A percentile compares a stretch with the other conserved stretches of the same genome.
Evolutionary conservation across 2,113 vertebrate genomes (phyloP).

Genomic region (Albula glossodonta): DNA sequence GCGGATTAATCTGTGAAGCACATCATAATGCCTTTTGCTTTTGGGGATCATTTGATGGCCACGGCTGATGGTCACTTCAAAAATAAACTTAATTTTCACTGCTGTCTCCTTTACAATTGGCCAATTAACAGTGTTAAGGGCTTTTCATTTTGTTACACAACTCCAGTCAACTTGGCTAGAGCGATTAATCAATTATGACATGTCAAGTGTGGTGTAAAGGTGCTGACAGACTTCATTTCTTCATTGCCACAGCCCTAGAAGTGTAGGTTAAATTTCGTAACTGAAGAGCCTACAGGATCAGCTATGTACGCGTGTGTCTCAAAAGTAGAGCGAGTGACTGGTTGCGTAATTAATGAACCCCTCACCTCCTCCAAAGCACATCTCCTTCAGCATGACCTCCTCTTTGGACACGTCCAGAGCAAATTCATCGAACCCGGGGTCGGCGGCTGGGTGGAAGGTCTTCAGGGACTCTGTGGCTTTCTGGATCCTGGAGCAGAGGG

Average conservation of each 20-base stretch:
- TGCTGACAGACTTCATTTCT: not conserved
- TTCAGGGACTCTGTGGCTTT: conserved; percentile 91
- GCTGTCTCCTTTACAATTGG: not conserved
- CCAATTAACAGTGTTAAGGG: not conserved
- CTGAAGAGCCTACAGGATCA: not conserved
- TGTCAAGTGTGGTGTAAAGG: not conserved
- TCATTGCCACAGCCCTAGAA: not conserved
- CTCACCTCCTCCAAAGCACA: conserved; percentile 87
- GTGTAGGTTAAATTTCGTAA: not conserved
- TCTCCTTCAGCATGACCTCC: conserved; percentile 80
- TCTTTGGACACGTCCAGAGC: conserved; percentile 82
- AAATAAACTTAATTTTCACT: not conserved
- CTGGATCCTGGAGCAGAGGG: conserved; percentile 79
- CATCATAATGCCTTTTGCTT: not conserved
- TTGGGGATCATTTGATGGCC: not conserved
- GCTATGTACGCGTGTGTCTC: not conserved
- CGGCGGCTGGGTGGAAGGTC: conserved; percentile 85
- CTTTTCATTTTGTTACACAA: not conserved
- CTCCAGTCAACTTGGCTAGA: not conserved
- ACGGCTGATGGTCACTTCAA: not conserved
- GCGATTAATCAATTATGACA: not conserved
- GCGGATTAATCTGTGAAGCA: not conserved
- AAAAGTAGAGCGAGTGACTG: not conserved
- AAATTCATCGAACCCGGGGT: conserved; percentile 89
- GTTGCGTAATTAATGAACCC: not conserved